Evolutionary conservation across 2,113 vertebrate genomes (phyloP).

Genomic region (Urocolius indicus): DNA sequence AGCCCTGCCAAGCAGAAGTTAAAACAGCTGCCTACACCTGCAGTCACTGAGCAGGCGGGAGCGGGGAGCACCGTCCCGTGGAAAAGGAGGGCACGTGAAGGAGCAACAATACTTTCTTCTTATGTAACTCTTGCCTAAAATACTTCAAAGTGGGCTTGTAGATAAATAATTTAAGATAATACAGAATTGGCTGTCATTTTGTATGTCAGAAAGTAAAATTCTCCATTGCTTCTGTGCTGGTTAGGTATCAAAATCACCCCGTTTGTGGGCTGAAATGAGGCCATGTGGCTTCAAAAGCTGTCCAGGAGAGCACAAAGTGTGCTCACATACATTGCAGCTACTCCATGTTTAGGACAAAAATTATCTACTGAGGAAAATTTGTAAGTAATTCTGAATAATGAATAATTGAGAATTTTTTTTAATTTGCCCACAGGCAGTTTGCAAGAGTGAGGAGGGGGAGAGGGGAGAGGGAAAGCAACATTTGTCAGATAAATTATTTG

Average conservation of each 20-base stretch:
- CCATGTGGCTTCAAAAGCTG: background rate
- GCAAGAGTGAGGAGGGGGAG: background rate
- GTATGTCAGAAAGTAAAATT: background rate
- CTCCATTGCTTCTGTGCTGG: background rate
- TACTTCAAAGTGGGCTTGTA: conserved; percentile 41
- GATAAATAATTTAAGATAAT: conserved; percentile 65
- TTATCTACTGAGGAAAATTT: background rate
- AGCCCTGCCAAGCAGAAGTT: background rate
- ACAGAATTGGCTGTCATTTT: conserved; percentile 42
- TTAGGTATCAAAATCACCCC: background rate
- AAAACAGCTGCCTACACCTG: background rate
- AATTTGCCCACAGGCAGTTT: background rate
- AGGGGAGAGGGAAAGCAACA: background rate
- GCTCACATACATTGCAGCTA: background rate
- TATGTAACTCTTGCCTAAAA: conserved; percentile 63
- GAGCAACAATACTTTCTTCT: conserved; percentile 37
- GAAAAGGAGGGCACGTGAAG: conserved; percentile 35
- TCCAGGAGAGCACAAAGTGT: background rate
- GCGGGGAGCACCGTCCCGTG: background rate
- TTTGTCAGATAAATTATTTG: conserved; percentile 63
- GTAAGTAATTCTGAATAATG: background rate
- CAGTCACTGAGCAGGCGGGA: background rate
- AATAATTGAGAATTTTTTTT: conserved; percentile 22
- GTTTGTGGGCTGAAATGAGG: background rate
- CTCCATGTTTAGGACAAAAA: background rate